These are phyloP conservation scores for Lineus longissimus DNA, from an alignment of 1,140 invertebrate species.

Conservation along the genomic window DNA sequence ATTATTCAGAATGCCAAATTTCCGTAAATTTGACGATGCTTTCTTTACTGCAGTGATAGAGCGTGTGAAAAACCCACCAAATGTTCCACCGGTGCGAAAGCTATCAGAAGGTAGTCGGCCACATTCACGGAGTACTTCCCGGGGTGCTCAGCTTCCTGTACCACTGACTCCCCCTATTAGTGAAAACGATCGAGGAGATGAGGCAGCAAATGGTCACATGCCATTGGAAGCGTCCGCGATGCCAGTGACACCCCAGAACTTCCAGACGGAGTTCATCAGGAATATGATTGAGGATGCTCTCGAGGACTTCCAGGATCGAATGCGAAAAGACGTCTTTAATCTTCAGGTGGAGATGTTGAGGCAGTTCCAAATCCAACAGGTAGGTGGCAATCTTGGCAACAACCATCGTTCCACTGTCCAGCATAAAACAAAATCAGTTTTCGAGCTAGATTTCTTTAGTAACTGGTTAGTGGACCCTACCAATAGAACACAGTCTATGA, in stretches of 20 bases:
- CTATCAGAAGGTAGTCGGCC: too few species aligned
- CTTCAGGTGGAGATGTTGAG: constrained; percentile 30
- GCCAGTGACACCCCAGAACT: constrained; percentile 4
- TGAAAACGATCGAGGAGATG: neutral
- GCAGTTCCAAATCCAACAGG: constrained; percentile 31
- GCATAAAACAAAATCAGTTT: neutral
- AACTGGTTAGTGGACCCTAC: neutral
- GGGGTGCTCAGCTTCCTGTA: neutral
- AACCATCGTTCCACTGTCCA: neutral
- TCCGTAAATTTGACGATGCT: too few species aligned
- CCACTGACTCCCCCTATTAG: neutral
- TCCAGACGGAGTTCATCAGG: constrained; percentile 28
- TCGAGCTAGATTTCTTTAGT: neutral
- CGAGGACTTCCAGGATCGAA: constrained; percentile 28
- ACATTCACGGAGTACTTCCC: neutral
- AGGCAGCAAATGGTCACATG: neutral
- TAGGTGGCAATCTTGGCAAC: constrained; percentile 11
- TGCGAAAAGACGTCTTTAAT: constrained; percentile 23
- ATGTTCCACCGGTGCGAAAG: too few species aligned
- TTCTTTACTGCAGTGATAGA: too few species aligned
- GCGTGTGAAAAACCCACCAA: too few species aligned
- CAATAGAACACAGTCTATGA: too few species aligned
- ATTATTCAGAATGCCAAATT: too few species aligned
- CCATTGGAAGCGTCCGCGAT: neutral
- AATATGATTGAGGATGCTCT: constrained; percentile 25